phyloP scores from a whole-genome alignment of 1,140 invertebrate genomes.

The Oryzaephilus surinamensis region DNA sequence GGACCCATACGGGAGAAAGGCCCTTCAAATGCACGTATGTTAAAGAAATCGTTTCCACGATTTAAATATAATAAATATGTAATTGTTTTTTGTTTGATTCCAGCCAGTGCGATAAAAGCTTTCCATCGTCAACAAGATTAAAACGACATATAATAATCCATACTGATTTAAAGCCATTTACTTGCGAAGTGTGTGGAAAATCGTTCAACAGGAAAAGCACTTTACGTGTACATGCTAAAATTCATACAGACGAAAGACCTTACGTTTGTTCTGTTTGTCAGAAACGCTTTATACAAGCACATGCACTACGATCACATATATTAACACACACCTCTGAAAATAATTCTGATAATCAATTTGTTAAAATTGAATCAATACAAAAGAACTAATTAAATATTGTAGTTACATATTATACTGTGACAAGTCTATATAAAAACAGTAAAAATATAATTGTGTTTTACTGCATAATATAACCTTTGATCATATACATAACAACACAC shows the following conservation, averaged over 20 bases:
- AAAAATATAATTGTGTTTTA: too few relatives aligned
- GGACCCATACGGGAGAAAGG: slow-evolving; percentile 49
- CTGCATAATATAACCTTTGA: too few relatives aligned
- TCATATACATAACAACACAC: too few relatives aligned
- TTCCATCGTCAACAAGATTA: slow-evolving; percentile 54
- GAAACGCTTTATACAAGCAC: slow-evolving; percentile 50
- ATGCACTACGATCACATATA: slow-evolving; percentile 54
- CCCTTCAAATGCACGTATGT: slow-evolving; percentile 44
- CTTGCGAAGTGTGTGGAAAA: slow-evolving; percentile 39
- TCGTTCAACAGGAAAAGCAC: slow-evolving; percentile 29
- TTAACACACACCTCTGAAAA: slow-evolving; percentile 11
- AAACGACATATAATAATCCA: slow-evolving; percentile 68
- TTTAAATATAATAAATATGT: background rate
- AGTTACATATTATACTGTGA: too few relatives aligned
- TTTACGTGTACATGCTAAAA: slow-evolving; percentile 43
- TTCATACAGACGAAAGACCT: slow-evolving; percentile 52
- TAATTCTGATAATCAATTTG: slow-evolving; percentile 1
- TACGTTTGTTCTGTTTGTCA: slow-evolving; percentile 56
- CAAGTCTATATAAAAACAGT: too few relatives aligned
- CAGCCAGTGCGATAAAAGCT: slow-evolving; percentile 47
- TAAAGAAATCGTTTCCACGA: background rate
- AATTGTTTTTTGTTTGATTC: slow-evolving; percentile 7
- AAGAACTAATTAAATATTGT: too few relatives aligned
- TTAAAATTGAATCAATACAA: too few relatives aligned
- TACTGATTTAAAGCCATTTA: slow-evolving; percentile 49